A percentile compares a stretch with the other conserved stretches of the same genome.
phyloP scores from a whole-genome alignment of 2,888 invertebrate species.

The Idaea dimidiata region DNA sequence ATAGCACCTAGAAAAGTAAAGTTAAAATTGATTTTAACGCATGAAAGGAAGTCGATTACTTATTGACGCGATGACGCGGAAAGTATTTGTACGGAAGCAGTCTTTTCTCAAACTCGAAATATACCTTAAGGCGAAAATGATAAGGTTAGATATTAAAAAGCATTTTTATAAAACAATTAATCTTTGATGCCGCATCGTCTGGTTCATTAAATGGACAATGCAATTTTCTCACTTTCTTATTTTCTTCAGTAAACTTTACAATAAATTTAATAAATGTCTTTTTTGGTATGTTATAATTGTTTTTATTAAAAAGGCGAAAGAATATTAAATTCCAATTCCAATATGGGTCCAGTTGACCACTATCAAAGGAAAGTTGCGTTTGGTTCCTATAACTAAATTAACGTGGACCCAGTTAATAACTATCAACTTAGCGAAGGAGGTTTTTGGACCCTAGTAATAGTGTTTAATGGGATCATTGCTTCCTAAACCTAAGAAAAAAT shows the following conservation, averaged over 20 bases:
- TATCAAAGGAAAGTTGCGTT: too few species aligned
- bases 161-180: background rate
- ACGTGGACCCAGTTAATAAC: too few species aligned
- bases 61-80: constrained; percentile 47
- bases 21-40: constrained; percentile 54
- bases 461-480: too few species aligned
- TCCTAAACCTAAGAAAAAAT: too few species aligned
- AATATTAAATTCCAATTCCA: too few species aligned
- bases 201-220: background rate
- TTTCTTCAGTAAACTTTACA: background rate
- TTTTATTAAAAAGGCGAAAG: too few species aligned
- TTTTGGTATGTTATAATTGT: background rate
- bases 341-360: too few species aligned
- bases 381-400: too few species aligned
- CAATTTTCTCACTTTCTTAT: background rate
- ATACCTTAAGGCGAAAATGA: background rate
- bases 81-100: constrained; percentile 43
- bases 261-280: background rate
- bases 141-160: background rate
- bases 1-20: constrained; percentile 29
- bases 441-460: too few species aligned
- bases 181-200: background rate
- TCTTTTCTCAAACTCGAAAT: constrained; percentile 11
- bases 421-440: too few species aligned
- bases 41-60: constrained; percentile 50